Conservation (phyloP, 1,140 invertebrate species). For the Drosophila ohnishii region DNA sequence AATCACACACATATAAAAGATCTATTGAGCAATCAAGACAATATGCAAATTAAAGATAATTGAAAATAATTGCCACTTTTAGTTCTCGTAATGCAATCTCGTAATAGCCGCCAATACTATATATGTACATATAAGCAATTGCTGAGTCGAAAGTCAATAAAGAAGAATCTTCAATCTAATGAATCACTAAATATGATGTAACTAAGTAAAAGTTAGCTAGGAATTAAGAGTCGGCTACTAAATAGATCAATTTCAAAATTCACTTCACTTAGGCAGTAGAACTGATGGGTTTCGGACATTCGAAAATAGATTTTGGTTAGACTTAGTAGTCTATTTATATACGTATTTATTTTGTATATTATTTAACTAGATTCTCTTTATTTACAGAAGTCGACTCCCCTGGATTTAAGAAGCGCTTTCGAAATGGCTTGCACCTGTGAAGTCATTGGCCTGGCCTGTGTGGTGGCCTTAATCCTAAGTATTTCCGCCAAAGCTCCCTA, state of each 20-base stretch:
- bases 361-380: background rate
- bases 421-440: constrained; percentile 74
- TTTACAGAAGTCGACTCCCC: constrained; percentile 18
- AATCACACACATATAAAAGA: background rate
- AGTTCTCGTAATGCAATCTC: constrained; percentile 14
- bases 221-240: background rate
- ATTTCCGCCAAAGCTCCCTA: constrained; percentile 85
- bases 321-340: background rate
- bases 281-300: background rate
- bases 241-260: background rate
- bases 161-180: background rate
- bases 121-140: background rate
- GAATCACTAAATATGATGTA: background rate
- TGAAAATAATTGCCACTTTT: constrained; percentile 18
- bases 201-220: background rate
- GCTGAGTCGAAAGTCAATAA: constrained; percentile 8
- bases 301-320: background rate
- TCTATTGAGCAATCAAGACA: constrained; percentile 20
- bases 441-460: constrained; percentile 74
- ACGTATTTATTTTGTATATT: background rate
- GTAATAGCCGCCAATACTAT: background rate
- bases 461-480: constrained; percentile 83
- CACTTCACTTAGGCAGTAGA: too few relatives aligned
- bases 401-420: background rate
- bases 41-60: constrained; percentile 25